phyloP scores from a whole-genome alignment of 2,113 vertebrate genomes.

The Chinchilla lanigera region DNA sequence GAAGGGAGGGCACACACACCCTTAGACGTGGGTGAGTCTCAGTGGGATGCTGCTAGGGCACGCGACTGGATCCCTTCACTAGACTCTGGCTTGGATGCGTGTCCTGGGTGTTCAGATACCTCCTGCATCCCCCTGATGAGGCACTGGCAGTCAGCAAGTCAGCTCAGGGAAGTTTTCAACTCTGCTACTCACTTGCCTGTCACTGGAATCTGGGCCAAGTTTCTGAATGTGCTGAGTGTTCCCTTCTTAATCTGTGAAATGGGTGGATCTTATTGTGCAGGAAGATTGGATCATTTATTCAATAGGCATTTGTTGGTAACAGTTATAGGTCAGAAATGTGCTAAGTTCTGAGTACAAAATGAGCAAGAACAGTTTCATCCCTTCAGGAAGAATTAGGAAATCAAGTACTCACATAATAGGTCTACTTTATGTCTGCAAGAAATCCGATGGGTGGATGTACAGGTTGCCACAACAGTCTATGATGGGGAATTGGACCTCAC shows the following conservation, averaged over 20 bases:
- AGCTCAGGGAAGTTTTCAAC: neutral
- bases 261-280: neutral
- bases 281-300: neutral
- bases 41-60: neutral
- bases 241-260: neutral
- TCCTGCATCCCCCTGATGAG: neutral
- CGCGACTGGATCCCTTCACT: accelerated
- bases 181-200: neutral
- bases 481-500: neutral
- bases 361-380: neutral
- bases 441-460: neutral
- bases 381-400: neutral
- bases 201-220: neutral
- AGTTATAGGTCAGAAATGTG: neutral
- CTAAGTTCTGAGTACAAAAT: neutral
- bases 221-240: neutral
- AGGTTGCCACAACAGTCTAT: neutral
- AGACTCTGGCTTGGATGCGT: neutral
- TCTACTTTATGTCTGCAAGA: neutral
- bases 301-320: neutral
- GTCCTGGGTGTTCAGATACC: too few species aligned
- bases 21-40: neutral
- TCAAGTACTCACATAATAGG: neutral
- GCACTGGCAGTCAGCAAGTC: neutral
- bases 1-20: neutral